phyloP scores from a whole-genome alignment of 2,888 invertebrate genomes.

The Sarcophaga caerulescens region DNA sequence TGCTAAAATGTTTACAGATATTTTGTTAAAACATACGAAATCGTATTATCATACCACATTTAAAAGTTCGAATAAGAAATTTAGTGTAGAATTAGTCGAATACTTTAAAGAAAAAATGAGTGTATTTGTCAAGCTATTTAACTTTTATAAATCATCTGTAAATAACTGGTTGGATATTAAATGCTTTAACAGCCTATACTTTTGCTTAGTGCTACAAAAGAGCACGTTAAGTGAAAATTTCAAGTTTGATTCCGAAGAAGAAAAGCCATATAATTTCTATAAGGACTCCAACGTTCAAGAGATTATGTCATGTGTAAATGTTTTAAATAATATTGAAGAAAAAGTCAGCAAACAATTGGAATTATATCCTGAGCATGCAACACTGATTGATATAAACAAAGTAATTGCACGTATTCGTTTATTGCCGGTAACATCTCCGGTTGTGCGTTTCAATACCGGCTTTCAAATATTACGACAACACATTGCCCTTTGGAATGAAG shows the following conservation, averaged over 20 bases:
- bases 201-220: slow-evolving; percentile 78
- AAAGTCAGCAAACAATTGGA: slow-evolving; percentile 85
- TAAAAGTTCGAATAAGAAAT: slow-evolving; percentile 21
- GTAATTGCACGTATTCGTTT: slow-evolving; percentile 84
- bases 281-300: slow-evolving; percentile 91
- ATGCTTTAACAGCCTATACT: slow-evolving; percentile 75
- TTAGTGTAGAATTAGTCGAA: slow-evolving; percentile 71
- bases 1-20: slow-evolving; percentile 75
- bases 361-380: slow-evolving; percentile 96
- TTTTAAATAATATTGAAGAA: slow-evolving; percentile 85
- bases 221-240: slow-evolving; percentile 73
- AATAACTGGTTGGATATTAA: slow-evolving; percentile 75
- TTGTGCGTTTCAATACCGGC: slow-evolving; percentile 94
- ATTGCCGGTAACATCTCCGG: slow-evolving; percentile 89
- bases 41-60: slow-evolving; percentile 72
- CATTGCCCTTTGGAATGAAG: slow-evolving; percentile 95
- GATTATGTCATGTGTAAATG: slow-evolving; percentile 86
- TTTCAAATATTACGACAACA: slow-evolving; percentile 93
- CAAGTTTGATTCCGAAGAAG: slow-evolving; percentile 1
- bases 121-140: slow-evolving; percentile 76
- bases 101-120: slow-evolving; percentile 76
- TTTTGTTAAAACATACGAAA: slow-evolving; percentile 76
- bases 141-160: slow-evolving; percentile 75
- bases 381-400: slow-evolving; percentile 86
- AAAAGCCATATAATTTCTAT: slow-evolving; percentile 87